A percentile compares a stretch with the other conserved stretches of the same genome.
phyloP scores from a whole-genome alignment of 2,113 vertebrate genomes.

The Acrocephalus arundinaceus region DNA sequence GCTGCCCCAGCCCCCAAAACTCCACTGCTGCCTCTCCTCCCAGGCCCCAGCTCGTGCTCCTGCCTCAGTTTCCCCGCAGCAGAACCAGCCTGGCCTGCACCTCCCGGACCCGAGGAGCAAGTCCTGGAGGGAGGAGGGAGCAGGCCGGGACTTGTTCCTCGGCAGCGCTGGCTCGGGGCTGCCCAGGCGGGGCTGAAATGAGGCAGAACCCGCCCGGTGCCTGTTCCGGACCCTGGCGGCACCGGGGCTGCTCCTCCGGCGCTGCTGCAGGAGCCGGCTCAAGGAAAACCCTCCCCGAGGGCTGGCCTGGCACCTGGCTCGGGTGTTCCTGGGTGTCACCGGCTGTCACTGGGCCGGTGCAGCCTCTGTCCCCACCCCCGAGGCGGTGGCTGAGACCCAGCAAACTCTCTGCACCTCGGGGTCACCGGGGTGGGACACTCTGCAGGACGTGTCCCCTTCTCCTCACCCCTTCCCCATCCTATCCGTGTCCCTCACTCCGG shows the following conservation, averaged over 20 bases:
- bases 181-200: background rate
- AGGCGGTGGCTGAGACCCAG: background rate
- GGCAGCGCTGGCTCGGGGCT: background rate
- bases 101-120: background rate
- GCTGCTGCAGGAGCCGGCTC: background rate
- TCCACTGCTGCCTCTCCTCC: rapidly evolving
- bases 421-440: rapidly evolving
- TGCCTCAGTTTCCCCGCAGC: background rate
- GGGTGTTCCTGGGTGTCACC: background rate
- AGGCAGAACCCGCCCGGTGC: background rate
- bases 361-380: background rate
- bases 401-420: background rate
- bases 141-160: background rate
- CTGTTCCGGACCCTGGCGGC: background rate
- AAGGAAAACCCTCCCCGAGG: constrained; percentile 61
- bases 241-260: rapidly evolving
- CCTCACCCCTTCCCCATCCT: background rate
- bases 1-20: background rate
- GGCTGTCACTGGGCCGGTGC: constrained; percentile 41
- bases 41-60: rapidly evolving
- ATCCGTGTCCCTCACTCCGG: rapidly evolving
- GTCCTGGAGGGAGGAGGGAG: background rate
- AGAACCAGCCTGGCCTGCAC: background rate
- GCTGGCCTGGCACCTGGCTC: constrained; percentile 63
- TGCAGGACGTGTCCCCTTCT: background rate